These are phyloP conservation scores for Neopelma chrysocephalum DNA, from an alignment of 2,797 vertebrate species.

Conservation along the genomic window DNA sequence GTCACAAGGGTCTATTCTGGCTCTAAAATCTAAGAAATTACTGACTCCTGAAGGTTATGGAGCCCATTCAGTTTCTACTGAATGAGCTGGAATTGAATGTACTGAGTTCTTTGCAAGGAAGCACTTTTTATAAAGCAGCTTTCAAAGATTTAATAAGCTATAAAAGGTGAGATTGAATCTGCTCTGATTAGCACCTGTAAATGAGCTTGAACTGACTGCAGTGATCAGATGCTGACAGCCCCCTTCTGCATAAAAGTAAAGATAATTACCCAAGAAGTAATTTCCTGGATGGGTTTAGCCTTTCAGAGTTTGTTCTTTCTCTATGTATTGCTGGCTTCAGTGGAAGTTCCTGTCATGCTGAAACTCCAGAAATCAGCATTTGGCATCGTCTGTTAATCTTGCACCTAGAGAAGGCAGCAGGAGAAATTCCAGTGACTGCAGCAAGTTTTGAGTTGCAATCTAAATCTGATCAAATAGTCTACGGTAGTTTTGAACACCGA, in stretches of 20 bases:
- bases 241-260: background rate
- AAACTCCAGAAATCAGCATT: background rate
- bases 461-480: background rate
- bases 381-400: background rate
- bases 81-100: conserved; percentile 11
- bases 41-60: conserved; percentile 5
- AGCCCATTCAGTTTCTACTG: background rate
- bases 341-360: background rate
- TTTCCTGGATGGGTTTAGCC: background rate
- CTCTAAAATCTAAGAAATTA: conserved; percentile 28
- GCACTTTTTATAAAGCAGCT: background rate
- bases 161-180: conserved; percentile 37
- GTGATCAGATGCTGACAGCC: background rate
- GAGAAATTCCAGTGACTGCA: background rate
- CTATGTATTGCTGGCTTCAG: background rate
- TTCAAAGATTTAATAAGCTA: conserved; percentile 6
- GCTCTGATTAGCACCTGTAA: conserved; percentile 34
- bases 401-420: background rate
- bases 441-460: background rate
- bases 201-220: conserved; percentile 20
- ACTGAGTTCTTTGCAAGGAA: background rate
- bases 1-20: conserved; percentile 5
- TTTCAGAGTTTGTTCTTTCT: background rate
- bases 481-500: background rate
- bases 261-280: background rate